These are phyloP conservation scores for Brachionus manjavacas DNA, from an alignment of 1,140 invertebrate species.

Conservation along the genomic window DNA sequence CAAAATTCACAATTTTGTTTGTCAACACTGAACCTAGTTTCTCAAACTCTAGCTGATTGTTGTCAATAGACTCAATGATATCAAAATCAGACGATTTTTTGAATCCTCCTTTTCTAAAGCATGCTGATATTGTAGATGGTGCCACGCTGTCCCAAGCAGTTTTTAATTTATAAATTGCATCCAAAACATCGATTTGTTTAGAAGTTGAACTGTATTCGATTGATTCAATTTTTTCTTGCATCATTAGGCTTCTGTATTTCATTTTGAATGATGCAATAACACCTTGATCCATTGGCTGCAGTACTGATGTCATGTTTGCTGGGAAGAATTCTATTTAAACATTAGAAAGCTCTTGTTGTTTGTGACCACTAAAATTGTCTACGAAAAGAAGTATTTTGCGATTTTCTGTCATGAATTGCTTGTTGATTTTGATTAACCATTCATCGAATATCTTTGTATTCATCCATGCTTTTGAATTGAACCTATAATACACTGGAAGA, in stretches of 20 bases:
- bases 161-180: too few species aligned
- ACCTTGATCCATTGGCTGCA: neutral
- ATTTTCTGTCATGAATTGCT: conserved; percentile 33
- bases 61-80: too few species aligned
- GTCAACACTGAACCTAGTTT: too few species aligned
- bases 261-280: neutral
- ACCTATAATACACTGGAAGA: conserved; percentile 45
- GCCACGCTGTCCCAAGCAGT: too few species aligned
- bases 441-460: conserved; percentile 46
- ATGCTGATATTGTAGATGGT: too few species aligned
- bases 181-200: too few species aligned
- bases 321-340: conserved; percentile 50
- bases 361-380: conserved; percentile 58
- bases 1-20: too few species aligned
- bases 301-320: neutral
- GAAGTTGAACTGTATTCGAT: too few species aligned
- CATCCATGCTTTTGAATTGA: conserved; percentile 47
- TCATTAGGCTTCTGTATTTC: neutral
- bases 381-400: conserved; percentile 58
- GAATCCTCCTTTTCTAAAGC: too few species aligned
- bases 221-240: neutral
- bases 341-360: conserved; percentile 44
- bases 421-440: conserved; percentile 38
- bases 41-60: too few species aligned
- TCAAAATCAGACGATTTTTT: too few species aligned